phyloP scores from a whole-genome alignment of 2,113 vertebrate genomes.

The Arothron firmamentum region DNA sequence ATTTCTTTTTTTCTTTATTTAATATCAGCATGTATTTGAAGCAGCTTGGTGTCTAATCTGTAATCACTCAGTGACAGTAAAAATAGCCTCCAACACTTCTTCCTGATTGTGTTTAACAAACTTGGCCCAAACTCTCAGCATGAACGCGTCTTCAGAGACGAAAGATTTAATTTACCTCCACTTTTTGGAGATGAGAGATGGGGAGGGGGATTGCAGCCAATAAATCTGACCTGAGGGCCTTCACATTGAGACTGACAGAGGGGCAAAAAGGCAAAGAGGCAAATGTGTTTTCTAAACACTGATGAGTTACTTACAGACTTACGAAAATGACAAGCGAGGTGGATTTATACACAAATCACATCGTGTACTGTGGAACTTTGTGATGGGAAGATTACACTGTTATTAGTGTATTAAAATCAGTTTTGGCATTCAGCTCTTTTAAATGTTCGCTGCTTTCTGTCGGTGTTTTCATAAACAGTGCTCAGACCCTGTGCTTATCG shows the following conservation, averaged over 20 bases:
- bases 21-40: no score
- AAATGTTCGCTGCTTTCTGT: conserved; percentile 54
- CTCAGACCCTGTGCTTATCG: conserved; percentile 59
- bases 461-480: conserved; percentile 48
- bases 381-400: conserved; percentile 57
- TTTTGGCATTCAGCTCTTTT: conserved; percentile 49
- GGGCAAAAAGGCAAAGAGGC: conserved; percentile 22
- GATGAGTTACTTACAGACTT: conserved; percentile 36
- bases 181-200: not conserved
- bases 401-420: conserved; percentile 58
- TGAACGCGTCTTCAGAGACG: conserved; percentile 2
- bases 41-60: no score
- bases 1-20: no score
- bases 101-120: not conserved
- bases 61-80: no score
- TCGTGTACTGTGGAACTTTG: conserved; percentile 48
- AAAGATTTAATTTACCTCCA: not conserved
- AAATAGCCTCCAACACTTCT: no score
- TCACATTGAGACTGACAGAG: conserved; percentile 9
- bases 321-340: conserved; percentile 13
- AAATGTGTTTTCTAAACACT: conserved; percentile 26
- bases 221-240: conserved; percentile 21
- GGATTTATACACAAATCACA: conserved; percentile 34
- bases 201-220: conserved; percentile 17
- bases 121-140: conserved; percentile 1